A percentile compares a stretch with the other conserved stretches of the same genome.
Conservation (phyloP, 2,113 vertebrate genomes). For the Phocoena sinus region DNA sequence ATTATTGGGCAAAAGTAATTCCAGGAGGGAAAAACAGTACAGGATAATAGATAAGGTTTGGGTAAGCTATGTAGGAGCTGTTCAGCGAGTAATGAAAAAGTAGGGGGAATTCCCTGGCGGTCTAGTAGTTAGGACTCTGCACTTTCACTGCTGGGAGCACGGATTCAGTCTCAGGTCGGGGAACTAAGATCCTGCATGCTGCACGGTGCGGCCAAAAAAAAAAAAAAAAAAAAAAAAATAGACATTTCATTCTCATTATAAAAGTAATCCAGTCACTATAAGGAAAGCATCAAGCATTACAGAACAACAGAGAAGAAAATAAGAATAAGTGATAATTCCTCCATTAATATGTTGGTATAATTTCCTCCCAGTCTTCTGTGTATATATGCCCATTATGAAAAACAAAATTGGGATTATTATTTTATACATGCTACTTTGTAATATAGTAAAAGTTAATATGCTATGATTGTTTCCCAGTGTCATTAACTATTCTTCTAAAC, state of each 20-base stretch:
- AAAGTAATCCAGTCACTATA: not conserved
- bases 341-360: not conserved
- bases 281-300: not conserved
- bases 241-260: not conserved
- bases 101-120: not conserved
- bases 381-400: not conserved
- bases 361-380: not conserved
- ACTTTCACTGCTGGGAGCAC: not conserved
- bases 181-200: not conserved
- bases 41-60: not conserved
- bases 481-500: not conserved
- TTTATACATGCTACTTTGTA: constrained; percentile 1
- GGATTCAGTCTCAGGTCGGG: not conserved
- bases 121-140: not conserved
- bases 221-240: not conserved
- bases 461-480: not conserved
- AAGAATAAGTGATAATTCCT: not conserved
- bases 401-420: not conserved
- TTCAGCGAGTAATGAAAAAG: not conserved
- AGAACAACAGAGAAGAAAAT: not conserved
- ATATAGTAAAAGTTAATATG: not conserved
- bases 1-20: not conserved
- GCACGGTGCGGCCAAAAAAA: not conserved
- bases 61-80: not conserved
- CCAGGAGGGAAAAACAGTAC: not conserved